phyloP scores from a whole-genome alignment of 2,797 vertebrate genomes.

The Hoplostethus atlanticus region DNA sequence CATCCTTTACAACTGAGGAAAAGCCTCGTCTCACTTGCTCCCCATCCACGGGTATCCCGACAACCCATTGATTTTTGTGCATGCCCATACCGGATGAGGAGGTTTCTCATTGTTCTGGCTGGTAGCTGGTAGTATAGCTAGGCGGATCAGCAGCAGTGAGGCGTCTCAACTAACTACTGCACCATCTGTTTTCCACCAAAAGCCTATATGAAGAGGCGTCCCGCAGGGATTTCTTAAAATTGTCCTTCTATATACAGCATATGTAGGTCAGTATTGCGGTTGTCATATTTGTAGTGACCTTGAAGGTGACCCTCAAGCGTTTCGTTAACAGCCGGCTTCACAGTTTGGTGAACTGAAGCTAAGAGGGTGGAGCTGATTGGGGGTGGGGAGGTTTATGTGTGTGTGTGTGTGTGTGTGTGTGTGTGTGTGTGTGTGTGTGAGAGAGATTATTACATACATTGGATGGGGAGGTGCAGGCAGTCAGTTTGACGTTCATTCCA shows the following conservation, averaged over 20 bases:
- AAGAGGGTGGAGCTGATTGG: conserved; percentile 23
- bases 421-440: neutral
- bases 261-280: conserved; percentile 59
- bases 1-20: no score
- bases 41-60: no score
- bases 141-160: conserved; percentile 60
- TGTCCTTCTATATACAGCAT: conserved; percentile 24
- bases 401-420: neutral
- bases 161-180: conserved; percentile 44
- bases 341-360: conserved; percentile 35
- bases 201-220: conserved; percentile 26
- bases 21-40: no score
- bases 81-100: neutral
- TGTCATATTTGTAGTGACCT: conserved; percentile 50
- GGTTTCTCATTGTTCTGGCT: conserved; percentile 49
- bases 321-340: conserved; percentile 48
- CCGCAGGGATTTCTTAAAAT: neutral
- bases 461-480: neutral
- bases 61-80: no score
- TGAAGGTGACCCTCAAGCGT: conserved; percentile 30
- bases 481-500: no score
- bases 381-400: neutral
- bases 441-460: neutral
- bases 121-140: conserved; percentile 18
- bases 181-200: conserved; percentile 67